Percentiles rank a stretch among this genome's conserved stretches.
Evolutionary conservation across 2,888 invertebrate genomes (phyloP).

Genomic region (Chironomus riparius): DNA sequence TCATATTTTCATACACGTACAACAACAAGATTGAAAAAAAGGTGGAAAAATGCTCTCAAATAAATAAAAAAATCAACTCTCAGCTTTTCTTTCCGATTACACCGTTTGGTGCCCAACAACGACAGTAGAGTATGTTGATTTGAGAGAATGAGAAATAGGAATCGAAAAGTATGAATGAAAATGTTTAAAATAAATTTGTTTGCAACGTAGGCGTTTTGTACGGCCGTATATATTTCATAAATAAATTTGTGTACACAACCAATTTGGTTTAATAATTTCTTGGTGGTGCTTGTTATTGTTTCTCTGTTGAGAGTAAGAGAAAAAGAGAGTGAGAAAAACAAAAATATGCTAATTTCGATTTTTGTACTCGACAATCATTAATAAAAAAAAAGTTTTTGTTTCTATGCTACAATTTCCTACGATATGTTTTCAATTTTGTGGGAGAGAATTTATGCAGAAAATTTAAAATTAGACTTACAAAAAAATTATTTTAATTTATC

Average conservation of each 20-base stretch:
- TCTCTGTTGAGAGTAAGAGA: neutral
- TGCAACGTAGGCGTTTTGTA: neutral
- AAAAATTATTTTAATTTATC: no score
- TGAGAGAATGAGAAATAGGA: neutral
- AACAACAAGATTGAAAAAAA: no score
- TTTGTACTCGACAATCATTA: no score
- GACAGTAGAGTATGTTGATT: no score
- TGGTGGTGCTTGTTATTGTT: neutral
- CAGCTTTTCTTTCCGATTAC: neutral
- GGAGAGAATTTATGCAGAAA: no score
- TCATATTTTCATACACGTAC: neutral
- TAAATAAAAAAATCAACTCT: neutral
- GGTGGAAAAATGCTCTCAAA: neutral
- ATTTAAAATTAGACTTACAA: no score
- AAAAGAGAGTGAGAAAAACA: no score
- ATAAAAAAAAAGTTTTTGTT: no score
- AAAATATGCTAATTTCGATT: neutral
- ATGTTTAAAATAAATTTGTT: neutral
- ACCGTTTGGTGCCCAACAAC: no score
- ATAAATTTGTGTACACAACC: neutral
- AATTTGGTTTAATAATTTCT: neutral
- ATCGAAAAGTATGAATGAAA: neutral
- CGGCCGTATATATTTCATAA: conserved; percentile 4
- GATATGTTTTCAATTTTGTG: no score
- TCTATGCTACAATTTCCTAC: no score